Evolutionary conservation across 2,888 invertebrate species (phyloP), one percentile per base, ranked within the genome.

Genomic region (Flexamia atlantica): DNA sequence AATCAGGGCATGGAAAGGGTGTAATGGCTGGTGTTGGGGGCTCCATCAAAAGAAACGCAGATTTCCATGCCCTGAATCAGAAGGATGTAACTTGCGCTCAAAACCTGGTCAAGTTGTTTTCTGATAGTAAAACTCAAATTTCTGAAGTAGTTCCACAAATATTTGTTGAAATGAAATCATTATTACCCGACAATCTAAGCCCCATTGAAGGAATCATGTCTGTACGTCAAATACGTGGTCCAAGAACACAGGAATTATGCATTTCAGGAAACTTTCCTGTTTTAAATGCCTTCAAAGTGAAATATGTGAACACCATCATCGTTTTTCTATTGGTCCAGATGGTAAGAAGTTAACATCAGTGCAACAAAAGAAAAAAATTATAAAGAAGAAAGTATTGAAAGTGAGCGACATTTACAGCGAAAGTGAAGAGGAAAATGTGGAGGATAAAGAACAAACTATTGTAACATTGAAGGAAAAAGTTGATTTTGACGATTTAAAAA

Each of bases 11-110:
- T 53, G 80, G 80, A 30, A 80, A 80, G 53, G 53, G 80, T 30
- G 57, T 57, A 20, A 53, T 53, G 23, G 80, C 57, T 36, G 80
- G 80, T 30, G 80, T 80, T 40, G 70, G 82, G 9, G 60, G 80
- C n/a, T 23, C 57, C 25, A 30, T 80, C n/a, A 57, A 80, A n/a
- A 57, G 80, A 30, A 57, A 28, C 30, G 28, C 80, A n/a, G 80
- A 80, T 46, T 10, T 25, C 5, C 12, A 25, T 46, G 80, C 53
- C 9, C 53, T 80, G 12, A 12, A 20, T n/a, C 40, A 42, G 25
- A 80, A 80, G 10, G 57, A 80, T 32, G 60, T 57, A 9, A 53
- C 80, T n/a, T 28, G n/a, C 20, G 30, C 28, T 17, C 28, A 80
- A 17, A 20, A 80, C 7, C 60, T 80, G 14, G 17, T 80, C 5